Conservation (phyloP, 2,113 vertebrate genomes). For the Pterocles gutturalis region DNA sequence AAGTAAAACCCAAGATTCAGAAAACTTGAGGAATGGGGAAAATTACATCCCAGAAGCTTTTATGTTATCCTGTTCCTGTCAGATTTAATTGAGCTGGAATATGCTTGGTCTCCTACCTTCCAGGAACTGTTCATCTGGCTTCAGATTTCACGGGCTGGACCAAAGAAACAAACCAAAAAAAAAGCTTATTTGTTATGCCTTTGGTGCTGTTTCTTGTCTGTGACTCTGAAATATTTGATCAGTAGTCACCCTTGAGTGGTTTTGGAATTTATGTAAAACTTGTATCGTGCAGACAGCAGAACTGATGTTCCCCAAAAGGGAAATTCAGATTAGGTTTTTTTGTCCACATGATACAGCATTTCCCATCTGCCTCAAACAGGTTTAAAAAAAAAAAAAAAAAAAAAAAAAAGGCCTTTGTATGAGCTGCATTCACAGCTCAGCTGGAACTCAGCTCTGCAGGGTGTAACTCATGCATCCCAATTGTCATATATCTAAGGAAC, state of each 20-base stretch:
- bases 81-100: neutral
- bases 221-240: neutral
- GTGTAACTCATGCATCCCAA: neutral
- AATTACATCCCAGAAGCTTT: neutral
- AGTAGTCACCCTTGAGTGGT: neutral
- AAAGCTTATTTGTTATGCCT: neutral
- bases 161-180: neutral
- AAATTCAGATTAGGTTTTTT: neutral
- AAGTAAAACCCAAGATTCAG: neutral
- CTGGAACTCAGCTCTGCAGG: neutral
- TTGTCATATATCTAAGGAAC: neutral
- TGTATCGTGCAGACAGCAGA: neutral
- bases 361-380: conserved; percentile 4
- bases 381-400: too few species aligned
- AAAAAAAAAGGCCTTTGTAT: neutral
- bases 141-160: neutral
- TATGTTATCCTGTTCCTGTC: neutral
- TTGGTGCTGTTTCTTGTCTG: neutral
- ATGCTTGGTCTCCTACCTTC: neutral
- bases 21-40: neutral
- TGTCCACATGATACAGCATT: neutral
- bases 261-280: conserved; percentile 7
- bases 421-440: neutral
- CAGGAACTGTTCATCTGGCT: neutral
- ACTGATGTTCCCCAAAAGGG: neutral